These are phyloP conservation scores for Cephus pulcher DNA, from an alignment of 2,888 invertebrate genomes.

Conservation along the genomic window DNA sequence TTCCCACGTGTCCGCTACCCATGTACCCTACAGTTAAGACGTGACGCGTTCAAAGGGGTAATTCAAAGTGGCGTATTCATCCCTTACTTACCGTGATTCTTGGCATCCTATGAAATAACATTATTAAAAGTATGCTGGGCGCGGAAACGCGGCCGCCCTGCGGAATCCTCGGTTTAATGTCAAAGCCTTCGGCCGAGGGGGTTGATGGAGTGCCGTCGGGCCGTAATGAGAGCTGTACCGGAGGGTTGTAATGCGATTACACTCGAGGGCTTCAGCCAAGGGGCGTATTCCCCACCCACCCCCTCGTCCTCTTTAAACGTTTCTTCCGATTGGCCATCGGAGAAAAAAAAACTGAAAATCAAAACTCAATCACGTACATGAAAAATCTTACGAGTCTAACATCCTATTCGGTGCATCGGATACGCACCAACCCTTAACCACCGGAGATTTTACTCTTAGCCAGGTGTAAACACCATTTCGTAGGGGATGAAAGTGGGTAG, in stretches of 20 bases:
- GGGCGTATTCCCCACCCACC: constrained; percentile 50
- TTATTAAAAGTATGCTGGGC: neutral
- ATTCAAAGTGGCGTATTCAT: neutral
- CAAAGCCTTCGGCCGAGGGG: constrained; percentile 33
- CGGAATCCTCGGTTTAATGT: constrained; percentile 28
- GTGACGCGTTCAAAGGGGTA: neutral
- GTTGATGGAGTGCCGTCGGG: constrained; percentile 39
- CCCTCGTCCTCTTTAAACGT: constrained; percentile 49
- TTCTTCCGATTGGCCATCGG: constrained; percentile 29
- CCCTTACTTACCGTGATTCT: neutral
- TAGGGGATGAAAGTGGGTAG: neutral
- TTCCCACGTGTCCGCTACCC: neutral
- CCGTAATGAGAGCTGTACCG: constrained; percentile 55
- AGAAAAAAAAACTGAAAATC: neutral
- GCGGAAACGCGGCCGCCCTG: constrained; percentile 9
- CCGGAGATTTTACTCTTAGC: neutral
- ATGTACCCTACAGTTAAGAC: neutral
- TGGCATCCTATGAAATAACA: neutral
- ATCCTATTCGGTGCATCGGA: neutral
- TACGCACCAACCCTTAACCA: neutral
- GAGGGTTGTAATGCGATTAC: constrained; percentile 63
- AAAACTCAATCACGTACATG: neutral
- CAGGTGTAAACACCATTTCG: neutral
- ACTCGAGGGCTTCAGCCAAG: constrained; percentile 60
- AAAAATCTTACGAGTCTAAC: neutral